These are phyloP conservation scores for Holacanthella duospinosa DNA, from an alignment of 2,888 invertebrate species.

Conservation along the genomic window DNA sequence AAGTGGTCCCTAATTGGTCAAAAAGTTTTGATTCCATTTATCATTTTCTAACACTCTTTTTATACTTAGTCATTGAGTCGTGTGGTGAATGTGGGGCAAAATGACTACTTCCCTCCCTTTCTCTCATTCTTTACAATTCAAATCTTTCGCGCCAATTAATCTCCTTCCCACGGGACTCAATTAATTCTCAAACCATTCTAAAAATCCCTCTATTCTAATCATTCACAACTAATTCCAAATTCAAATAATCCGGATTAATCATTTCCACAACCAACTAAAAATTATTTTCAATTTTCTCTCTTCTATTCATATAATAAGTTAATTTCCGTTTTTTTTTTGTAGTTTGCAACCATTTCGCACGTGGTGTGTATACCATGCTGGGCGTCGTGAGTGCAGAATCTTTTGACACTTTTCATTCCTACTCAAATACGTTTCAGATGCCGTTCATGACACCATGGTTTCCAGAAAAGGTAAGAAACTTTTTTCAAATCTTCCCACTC, in stretches of 20 bases:
- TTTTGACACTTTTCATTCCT: constrained; percentile 87
- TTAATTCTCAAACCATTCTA: no score
- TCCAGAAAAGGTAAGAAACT: constrained; percentile 69
- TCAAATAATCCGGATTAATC: no score
- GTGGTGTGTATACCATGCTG: constrained; percentile 80
- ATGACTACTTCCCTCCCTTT: neutral
- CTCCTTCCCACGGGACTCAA: neutral
- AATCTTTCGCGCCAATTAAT: neutral
- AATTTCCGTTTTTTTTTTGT: constrained; percentile 43
- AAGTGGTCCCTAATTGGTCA: neutral
- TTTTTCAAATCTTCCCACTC: no score
- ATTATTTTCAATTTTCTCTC: no score
- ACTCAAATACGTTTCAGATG: constrained; percentile 90
- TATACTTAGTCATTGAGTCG: neutral
- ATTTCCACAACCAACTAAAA: no score
- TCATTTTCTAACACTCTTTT: neutral
- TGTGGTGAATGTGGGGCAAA: neutral
- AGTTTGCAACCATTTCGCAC: constrained; percentile 83
- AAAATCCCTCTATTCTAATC: no score
- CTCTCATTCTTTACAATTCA: neutral
- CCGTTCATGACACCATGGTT: constrained; percentile 90
- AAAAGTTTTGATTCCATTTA: constrained; percentile 1
- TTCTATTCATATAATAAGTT: no score
- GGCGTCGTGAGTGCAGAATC: constrained; percentile 85
- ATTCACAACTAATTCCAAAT: no score